Base-by-base conservation (phyloP, 2,888 invertebrate species). In the Muscina levida region DNA sequence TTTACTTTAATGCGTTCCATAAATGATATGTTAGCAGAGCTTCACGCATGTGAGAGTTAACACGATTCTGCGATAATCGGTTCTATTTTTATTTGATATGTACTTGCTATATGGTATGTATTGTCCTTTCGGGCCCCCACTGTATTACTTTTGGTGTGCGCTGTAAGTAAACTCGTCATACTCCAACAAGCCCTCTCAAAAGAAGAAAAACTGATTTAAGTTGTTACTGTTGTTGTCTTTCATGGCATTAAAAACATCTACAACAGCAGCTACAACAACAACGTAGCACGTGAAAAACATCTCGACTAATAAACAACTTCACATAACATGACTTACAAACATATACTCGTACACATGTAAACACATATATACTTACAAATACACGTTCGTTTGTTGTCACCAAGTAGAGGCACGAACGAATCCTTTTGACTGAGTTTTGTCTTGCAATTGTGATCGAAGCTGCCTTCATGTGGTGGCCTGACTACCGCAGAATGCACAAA, bases 291-390 rank as follows among this genome's bases (percentile, higher is more conserved):
- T 6, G 46, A 46, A 65, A 65, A 46, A 46, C 44, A 57, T 26
- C 11, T 15, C 11, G 13, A 31, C 65, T 67, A 67, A 74, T 66
- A 67, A 67, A 74, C 67, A 74, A 46, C 24, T 74, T 37, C 37
- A 68, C 39, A 56, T 59, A 24, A 22, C 39, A 56, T 13, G 15
- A 24, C 8, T 39, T 13, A 15, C 15, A 39, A 1, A 39, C 10
- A 31, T 15, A 53, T 0, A 5, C 19, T 26, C 31, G 26, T 11
- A 13, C 15, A 15, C 11, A 26, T 57, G 3, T 3, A 5, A 46
- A 15, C 17, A 1, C 17, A 51, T 51, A 22, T 19, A 19, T 51
- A 22, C 51, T 31, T 51, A 37, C 13, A 39, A 6, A 46, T 13
- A 26, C 13, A 42, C 31, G 22, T 11, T 0, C 42, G 22, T 6